phyloP scores from a whole-genome alignment of 64 coral and sea anemone genomes.

The Cladopsammia gracilis region DNA sequence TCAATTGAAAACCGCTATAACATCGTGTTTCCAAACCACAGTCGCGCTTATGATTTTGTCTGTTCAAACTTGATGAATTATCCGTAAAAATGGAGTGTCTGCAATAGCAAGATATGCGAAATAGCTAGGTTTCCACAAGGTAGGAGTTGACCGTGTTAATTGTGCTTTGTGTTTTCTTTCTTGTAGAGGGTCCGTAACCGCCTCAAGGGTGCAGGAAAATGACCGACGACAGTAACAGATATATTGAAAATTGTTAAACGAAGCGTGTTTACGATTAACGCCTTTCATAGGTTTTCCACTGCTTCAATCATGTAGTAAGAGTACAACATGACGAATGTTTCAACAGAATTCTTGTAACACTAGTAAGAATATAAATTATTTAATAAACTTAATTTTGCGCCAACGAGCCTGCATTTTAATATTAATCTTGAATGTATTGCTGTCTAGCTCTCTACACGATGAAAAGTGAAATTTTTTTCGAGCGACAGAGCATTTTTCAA shows the following conservation, averaged over 20 bases:
- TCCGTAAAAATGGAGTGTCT: too few species aligned
- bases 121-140: too few species aligned
- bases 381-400: background rate
- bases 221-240: background rate
- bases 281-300: background rate
- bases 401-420: background rate
- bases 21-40: too few species aligned
- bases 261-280: background rate
- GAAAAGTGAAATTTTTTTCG: too few species aligned
- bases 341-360: background rate
- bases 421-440: too few species aligned
- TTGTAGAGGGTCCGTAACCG: constrained; percentile 43
- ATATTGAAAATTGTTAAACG: background rate
- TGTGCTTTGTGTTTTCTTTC: background rate
- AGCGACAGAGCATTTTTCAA: too few species aligned
- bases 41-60: too few species aligned
- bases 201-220: constrained; percentile 40
- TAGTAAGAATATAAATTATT: background rate
- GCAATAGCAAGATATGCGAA: too few species aligned
- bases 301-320: background rate
- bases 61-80: too few species aligned
- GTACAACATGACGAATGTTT: background rate
- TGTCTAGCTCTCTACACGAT: too few species aligned
- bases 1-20: too few species aligned
- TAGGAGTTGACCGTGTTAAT: too few species aligned